Evolutionary conservation across 2,113 vertebrate species (phyloP), one percentile per base, ranked within the genome.

Genomic region (Maccullochella peelii): DNA sequence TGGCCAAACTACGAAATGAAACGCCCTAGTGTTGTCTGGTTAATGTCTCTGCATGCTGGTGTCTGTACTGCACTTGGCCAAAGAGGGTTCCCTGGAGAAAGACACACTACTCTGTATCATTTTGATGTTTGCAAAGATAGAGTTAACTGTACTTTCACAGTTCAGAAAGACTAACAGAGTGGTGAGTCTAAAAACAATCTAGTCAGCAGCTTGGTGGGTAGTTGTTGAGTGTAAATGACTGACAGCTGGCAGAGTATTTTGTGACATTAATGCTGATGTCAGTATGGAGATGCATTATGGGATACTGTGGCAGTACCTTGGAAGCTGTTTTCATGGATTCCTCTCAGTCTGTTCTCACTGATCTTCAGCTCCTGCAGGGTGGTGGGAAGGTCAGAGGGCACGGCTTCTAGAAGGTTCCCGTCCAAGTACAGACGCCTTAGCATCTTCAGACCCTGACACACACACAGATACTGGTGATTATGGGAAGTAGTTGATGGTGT

Each of bases 331-430:
- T 96, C 92, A 5, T 96, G 89, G 0, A 99, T 92, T 49, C 81
- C 73, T 80, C 94, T 95, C 66, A 99, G 95, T 66, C 90, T 93
- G 93, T 99, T 99, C 85, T 99, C 98, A 30, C 95, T 99, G 94
- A 99, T 93, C 96, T 98, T 99, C 73, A 99, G 95, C 93, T 99
- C 98, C 90, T 98, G 96, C 83, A 99, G 92, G 40, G 95, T 93
- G 33, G 95, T 66, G 38, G 98, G 98, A 55, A 99, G 89, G 86
- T 93, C 92, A 67, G 92, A 69, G 33, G 98, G 98, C 73, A 98
- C 92, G 0, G 83, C 85, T 5, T 93, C 93, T 33, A 99, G 93
- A 81, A 96, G 93, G 84, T 99, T 99, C 91, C 96, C 97, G 72
- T 99, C 97, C 95, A 99, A 79, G 91, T 99, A 98, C 79, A 99